Evolutionary conservation across 2,113 vertebrate genomes (phyloP).

Genomic region (Loxodonta africana): DNA sequence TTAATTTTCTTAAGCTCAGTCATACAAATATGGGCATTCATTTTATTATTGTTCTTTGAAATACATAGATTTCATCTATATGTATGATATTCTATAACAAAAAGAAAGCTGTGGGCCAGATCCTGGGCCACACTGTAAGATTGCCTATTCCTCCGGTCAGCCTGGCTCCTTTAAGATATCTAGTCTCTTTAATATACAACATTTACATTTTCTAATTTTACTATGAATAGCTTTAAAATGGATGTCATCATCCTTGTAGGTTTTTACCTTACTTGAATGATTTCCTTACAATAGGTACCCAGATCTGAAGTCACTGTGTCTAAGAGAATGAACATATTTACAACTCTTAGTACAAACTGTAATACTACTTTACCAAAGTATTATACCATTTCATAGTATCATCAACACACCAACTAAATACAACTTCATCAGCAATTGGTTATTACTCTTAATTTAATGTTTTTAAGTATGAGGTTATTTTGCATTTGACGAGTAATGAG

Average conservation of each 20-base stretch:
- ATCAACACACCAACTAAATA: slow-evolving; percentile 2
- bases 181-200: background rate
- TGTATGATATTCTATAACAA: background rate
- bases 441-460: background rate
- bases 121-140: background rate
- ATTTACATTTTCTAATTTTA: slow-evolving; percentile 16
- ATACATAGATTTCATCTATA: slow-evolving; percentile 3
- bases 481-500: background rate
- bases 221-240: slow-evolving; percentile 47
- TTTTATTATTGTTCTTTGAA: background rate
- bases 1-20: slow-evolving; percentile 1
- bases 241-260: background rate
- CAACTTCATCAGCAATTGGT: background rate
- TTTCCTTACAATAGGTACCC: slow-evolving; percentile 49
- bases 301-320: background rate
- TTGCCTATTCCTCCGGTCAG: background rate
- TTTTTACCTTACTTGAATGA: slow-evolving; percentile 14
- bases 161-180: background rate
- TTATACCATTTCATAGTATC: background rate
- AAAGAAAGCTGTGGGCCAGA: slow-evolving; percentile 17
- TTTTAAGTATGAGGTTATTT: slow-evolving; percentile 36
- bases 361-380: background rate
- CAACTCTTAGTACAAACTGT: background rate
- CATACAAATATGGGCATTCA: background rate
- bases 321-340: slow-evolving; percentile 36